These are phyloP conservation scores for Tiphia femorata DNA, from an alignment of 2,888 invertebrate species.

Conservation along the genomic window DNA sequence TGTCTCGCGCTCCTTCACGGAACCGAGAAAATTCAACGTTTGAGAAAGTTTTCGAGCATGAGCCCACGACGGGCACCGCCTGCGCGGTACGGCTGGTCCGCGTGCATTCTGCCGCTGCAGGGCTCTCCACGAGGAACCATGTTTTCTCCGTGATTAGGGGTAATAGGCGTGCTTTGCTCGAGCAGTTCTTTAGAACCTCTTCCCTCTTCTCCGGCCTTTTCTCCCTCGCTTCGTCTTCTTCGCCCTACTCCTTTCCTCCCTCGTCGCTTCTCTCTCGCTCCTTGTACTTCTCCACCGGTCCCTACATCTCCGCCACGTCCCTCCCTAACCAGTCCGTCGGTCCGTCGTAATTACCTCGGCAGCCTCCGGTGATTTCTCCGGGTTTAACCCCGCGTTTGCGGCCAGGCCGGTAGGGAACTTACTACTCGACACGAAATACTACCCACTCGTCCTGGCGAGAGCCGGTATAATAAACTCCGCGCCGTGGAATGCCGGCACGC, in stretches of 20 bases:
- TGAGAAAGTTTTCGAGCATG: too few species aligned
- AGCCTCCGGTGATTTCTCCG: conserved; percentile 32
- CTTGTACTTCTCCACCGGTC: not conserved
- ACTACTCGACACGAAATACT: conserved; percentile 15
- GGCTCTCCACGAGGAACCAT: conserved; percentile 10
- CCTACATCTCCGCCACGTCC: conserved; percentile 3
- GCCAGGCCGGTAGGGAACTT: conserved; percentile 26
- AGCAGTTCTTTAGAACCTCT: conserved; percentile 36
- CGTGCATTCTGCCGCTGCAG: conserved; percentile 7
- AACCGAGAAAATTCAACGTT: too few species aligned
- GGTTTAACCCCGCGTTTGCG: conserved; percentile 30
- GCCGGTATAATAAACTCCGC: conserved; percentile 27
- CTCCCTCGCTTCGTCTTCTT: not conserved
- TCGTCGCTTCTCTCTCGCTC: not conserved
- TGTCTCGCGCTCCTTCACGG: too few species aligned
- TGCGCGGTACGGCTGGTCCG: not conserved
- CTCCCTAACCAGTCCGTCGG: conserved; percentile 8
- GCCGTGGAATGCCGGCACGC: conserved; percentile 12
- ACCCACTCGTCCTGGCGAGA: conserved; percentile 15
- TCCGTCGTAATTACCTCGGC: conserved; percentile 37
- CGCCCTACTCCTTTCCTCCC: not conserved
- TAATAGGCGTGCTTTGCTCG: conserved; percentile 41
- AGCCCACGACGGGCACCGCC: too few species aligned
- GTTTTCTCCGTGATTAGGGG: conserved; percentile 41
- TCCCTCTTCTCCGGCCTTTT: too few species aligned